phyloP scores from a whole-genome alignment of 1,140 invertebrate genomes.

The Dysdera silvatica region DNA sequence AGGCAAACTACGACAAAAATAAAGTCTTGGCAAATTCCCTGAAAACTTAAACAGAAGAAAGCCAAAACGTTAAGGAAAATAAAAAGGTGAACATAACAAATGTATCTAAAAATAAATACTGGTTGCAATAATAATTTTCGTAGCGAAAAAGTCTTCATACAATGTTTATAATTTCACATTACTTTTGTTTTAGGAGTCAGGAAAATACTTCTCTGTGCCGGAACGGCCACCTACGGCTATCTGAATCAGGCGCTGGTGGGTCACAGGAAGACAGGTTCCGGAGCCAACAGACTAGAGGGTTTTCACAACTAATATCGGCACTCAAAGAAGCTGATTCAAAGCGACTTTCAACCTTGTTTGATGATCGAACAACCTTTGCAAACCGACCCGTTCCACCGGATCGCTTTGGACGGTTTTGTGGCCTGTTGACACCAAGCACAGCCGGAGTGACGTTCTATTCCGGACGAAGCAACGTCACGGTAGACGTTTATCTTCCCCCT shows the following conservation, averaged over 20 bases:
- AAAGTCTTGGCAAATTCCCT: too few species aligned
- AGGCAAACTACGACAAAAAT: too few species aligned
- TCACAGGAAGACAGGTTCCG: conserved; percentile 20
- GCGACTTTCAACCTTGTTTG: conserved; percentile 24
- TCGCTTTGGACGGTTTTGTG: conserved; percentile 29
- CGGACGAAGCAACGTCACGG: conserved; percentile 28
- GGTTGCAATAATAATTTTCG: too few species aligned
- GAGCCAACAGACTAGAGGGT: conserved; percentile 27
- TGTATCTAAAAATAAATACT: too few species aligned
- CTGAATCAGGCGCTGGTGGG: too few species aligned
- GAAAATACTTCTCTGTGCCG: too few species aligned
- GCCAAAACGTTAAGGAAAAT: too few species aligned
- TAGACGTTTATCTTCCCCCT: conserved; percentile 26
- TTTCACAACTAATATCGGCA: conserved; percentile 27
- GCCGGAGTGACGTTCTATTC: conserved; percentile 27
- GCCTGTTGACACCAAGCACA: conserved; percentile 10
- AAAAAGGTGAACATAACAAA: too few species aligned
- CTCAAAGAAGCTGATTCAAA: conserved; percentile 11
- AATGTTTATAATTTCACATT: too few species aligned
- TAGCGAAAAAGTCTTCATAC: too few species aligned
- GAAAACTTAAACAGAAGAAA: too few species aligned
- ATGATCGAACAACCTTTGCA: conserved; percentile 8
- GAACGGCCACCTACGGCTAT: conserved; percentile 20
- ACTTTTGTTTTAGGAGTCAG: too few species aligned
- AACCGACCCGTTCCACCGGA: conserved; percentile 24